A percentile compares a stretch with the other conserved stretches of the same genome.
Conservation (phyloP, 1,140 invertebrate species). For the Brachionus paranguensis region DNA sequence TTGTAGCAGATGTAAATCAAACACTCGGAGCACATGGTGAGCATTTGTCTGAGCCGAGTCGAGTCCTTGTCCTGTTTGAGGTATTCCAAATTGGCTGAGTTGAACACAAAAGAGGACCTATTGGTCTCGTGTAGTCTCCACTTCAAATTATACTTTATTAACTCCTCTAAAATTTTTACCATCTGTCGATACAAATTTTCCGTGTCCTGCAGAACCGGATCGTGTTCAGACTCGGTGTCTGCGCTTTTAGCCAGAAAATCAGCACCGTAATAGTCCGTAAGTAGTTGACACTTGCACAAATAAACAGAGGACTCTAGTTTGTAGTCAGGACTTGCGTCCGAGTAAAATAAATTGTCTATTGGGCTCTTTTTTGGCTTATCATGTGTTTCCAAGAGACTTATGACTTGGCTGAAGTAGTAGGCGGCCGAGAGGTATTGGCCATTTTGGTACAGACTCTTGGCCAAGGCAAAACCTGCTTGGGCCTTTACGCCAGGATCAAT, state of each 20-base stretch:
- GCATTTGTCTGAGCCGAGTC: neutral
- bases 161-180: neutral
- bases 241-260: neutral
- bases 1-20: constrained; percentile 10
- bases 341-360: neutral
- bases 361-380: neutral
- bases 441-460: neutral
- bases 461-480: neutral
- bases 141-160: neutral
- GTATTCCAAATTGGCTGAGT: neutral
- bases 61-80: neutral
- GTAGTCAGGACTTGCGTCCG: constrained; percentile 8
- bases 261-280: constrained; percentile 6
- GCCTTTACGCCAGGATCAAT: neutral
- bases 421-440: constrained; percentile 8
- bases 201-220: neutral
- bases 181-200: neutral
- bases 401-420: constrained; percentile 9
- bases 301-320: constrained; percentile 15
- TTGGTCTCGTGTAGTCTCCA: constrained; percentile 11
- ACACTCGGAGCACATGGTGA: constrained; percentile 2
- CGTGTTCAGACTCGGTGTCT: neutral
- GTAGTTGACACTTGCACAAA: constrained; percentile 11
- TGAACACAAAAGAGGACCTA: neutral
- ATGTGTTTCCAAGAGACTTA: neutral